Percentiles rank a stretch among this genome's conserved stretches.
These are phyloP conservation scores for Tetragnatha montana DNA, from an alignment of 2,888 invertebrate genomes.

Conservation along the genomic window DNA sequence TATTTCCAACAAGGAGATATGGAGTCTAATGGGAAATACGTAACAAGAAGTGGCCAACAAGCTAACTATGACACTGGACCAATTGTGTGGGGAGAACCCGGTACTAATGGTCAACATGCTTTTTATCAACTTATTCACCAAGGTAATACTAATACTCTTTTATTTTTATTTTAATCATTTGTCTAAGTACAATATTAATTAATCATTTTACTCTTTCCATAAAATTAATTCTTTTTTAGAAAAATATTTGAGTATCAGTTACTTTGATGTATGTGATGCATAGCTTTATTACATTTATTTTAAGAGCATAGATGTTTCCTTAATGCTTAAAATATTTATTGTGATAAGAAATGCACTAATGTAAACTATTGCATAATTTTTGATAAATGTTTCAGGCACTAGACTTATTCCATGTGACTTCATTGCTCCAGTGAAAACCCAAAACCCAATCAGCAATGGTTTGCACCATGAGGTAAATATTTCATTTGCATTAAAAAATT, in stretches of 20 bases:
- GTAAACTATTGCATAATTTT: background rate
- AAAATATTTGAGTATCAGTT: background rate
- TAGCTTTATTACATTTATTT: background rate
- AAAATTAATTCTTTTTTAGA: too few relatives aligned
- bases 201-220: too few relatives aligned
- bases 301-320: background rate
- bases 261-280: background rate
- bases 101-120: constrained; percentile 99
- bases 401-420: constrained; percentile 97
- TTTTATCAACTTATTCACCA: constrained; percentile 99
- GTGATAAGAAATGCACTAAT: background rate
- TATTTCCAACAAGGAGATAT: constrained; percentile 99
- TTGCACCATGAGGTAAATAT: constrained; percentile 86
- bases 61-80: constrained; percentile 82
- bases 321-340: background rate
- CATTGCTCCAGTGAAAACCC: constrained; percentile 92
- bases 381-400: constrained; percentile 77
- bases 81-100: constrained; percentile 98
- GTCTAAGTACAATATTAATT: too few relatives aligned
- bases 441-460: constrained; percentile 88
- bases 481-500: background rate
- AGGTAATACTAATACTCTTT: constrained; percentile 80
- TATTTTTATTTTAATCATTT: too few relatives aligned
- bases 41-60: constrained; percentile 77
- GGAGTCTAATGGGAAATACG: constrained; percentile 98